Percentiles rank a stretch among this genome's conserved stretches.
Evolutionary conservation across 1,140 invertebrate species (phyloP).

Genomic region (Magallana angulata): DNA sequence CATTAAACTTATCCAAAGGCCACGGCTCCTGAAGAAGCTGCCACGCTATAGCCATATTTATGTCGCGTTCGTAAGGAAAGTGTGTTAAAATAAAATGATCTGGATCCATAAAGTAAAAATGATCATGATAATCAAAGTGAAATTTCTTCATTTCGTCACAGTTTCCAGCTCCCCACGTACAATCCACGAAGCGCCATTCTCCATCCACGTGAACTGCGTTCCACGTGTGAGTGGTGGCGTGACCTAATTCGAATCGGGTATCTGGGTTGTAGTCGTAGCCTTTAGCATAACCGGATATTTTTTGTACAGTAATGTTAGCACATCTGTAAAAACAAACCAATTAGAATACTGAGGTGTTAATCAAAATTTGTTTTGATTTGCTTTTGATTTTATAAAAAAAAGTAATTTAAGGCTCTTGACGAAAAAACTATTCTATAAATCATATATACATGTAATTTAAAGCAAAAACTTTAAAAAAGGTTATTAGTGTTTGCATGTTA

Average conservation of each 20-base stretch:
- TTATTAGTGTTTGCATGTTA: too few species aligned
- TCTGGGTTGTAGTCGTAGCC: conserved; percentile 97
- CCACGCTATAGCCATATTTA: conserved; percentile 57
- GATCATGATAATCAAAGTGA: conserved; percentile 68
- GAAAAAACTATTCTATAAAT: too few species aligned
- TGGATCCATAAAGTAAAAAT: conserved; percentile 81
- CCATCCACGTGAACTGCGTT: conserved; percentile 69
- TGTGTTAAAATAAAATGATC: conserved; percentile 80
- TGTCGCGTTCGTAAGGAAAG: conserved; percentile 78
- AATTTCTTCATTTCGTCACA: conserved; percentile 62
- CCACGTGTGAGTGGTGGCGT: conserved; percentile 81
- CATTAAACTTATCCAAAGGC: conserved; percentile 61
- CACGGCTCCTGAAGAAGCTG: conserved; percentile 62
- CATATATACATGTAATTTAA: too few species aligned
- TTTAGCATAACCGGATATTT: conserved; percentile 91
- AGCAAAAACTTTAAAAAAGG: too few species aligned
- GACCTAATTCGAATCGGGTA: conserved; percentile 92
- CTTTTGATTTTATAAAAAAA: too few species aligned
- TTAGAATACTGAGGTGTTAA: background rate
- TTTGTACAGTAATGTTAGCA: conserved; percentile 59
- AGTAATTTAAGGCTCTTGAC: too few species aligned
- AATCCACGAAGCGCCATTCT: conserved; percentile 72
- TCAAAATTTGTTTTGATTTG: too few species aligned
- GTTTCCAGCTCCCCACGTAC: conserved; percentile 80
- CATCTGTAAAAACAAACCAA: conserved; percentile 50